These are phyloP conservation scores for Oxyruncus cristatus DNA, from an alignment of 2,113 vertebrate species.

Conservation along the genomic window DNA sequence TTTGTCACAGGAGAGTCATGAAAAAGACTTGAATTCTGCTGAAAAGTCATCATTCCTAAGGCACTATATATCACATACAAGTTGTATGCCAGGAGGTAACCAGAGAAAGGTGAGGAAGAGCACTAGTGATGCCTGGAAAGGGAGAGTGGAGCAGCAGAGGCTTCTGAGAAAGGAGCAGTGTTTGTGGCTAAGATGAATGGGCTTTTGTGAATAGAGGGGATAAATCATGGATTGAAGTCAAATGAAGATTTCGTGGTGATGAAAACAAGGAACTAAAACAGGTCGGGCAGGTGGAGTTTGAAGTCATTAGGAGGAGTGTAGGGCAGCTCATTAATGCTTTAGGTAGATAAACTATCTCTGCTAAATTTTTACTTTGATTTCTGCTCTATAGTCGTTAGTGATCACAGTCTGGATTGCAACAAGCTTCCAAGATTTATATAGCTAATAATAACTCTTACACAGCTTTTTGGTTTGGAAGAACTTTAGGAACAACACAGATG, in stretches of 20 bases:
- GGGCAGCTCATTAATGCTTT: neutral
- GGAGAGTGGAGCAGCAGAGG: neutral
- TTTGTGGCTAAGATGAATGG: neutral
- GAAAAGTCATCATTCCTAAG: neutral
- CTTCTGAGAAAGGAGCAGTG: neutral
- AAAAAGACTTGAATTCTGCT: neutral
- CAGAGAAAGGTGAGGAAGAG: neutral
- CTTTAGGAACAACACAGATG: neutral
- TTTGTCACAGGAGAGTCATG: neutral
- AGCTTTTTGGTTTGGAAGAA: neutral
- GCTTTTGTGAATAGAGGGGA: neutral
- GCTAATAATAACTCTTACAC: constrained; percentile 6
- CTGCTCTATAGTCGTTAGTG: neutral
- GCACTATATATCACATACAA: neutral
- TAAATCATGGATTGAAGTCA: neutral
- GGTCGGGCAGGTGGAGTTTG: neutral
- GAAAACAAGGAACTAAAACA: neutral
- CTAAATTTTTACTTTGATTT: neutral
- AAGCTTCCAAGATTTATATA: neutral
- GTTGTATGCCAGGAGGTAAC: neutral
- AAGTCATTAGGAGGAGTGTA: neutral
- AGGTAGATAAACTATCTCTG: neutral
- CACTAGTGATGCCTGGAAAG: neutral
- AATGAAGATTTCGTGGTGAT: neutral
- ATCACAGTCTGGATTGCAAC: neutral